Evolutionary conservation across 2,797 vertebrate species (phyloP).

Genomic region (Allobates femoralis): DNA sequence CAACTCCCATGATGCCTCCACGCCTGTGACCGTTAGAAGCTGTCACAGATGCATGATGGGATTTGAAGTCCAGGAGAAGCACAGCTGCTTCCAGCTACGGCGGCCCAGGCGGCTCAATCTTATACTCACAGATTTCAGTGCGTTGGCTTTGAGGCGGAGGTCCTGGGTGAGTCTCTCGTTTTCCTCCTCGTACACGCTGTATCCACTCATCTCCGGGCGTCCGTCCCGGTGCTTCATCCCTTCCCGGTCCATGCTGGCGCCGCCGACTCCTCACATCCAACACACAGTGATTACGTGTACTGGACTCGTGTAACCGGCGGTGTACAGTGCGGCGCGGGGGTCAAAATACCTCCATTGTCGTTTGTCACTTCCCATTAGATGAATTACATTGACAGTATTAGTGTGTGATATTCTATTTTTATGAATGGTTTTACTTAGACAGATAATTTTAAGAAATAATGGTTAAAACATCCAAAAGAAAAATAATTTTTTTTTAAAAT

Average conservation of each 20-base stretch:
- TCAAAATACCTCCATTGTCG: neutral
- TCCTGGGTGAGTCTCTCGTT: constrained; percentile 92
- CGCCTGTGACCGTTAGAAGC: no score
- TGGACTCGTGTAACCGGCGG: neutral
- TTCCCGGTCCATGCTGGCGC: constrained; percentile 49
- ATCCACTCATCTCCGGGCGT: constrained; percentile 79
- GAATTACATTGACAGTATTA: neutral
- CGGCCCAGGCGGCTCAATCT: neutral
- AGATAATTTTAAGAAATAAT: no score
- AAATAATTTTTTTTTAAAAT: no score
- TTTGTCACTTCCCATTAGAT: neutral
- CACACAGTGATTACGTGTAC: constrained; percentile 56
- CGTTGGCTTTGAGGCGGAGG: constrained; percentile 88
- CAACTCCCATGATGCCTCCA: neutral
- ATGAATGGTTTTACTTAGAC: no score
- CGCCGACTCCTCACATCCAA: constrained; percentile 3
- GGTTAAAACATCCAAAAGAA: no score
- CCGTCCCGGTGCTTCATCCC: constrained; percentile 61
- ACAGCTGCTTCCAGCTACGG: neutral
- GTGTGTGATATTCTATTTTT: neutral
- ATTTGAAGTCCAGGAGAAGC: neutral
- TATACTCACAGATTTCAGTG: constrained; percentile 90
- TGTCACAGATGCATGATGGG: neutral
- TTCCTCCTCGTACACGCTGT: constrained; percentile 93
- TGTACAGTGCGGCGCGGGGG: constrained; percentile 29